phyloP scores from a whole-genome alignment of 2,888 invertebrate genomes.

The Gerosis bhagava region DNA sequence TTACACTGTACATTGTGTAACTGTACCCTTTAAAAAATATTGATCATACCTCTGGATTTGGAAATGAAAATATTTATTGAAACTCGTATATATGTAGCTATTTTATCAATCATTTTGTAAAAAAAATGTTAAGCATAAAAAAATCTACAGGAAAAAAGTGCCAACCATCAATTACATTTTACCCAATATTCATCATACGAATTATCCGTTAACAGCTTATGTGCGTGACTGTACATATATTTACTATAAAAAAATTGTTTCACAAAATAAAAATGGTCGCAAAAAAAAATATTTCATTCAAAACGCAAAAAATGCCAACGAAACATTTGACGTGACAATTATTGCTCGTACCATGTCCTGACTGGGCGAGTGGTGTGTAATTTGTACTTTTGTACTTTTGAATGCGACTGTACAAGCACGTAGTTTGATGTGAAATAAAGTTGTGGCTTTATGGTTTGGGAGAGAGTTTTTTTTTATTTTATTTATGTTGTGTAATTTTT shows the following conservation, averaged over 20 bases:
- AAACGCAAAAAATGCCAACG: not conserved
- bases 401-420: conserved; percentile 10
- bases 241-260: not conserved
- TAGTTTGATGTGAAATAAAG: conserved; percentile 20
- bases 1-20: too few relatives aligned
- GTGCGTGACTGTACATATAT: conserved; percentile 21
- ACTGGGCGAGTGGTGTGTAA: conserved; percentile 21
- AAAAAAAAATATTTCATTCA: conserved; percentile 14
- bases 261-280: conserved; percentile 8
- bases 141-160: not conserved
- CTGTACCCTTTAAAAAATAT: too few relatives aligned
- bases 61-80: too few relatives aligned
- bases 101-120: too few relatives aligned
- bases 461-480: conserved; percentile 3
- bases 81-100: too few relatives aligned
- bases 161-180: not conserved
- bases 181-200: not conserved
- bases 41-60: too few relatives aligned
- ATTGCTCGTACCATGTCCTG: conserved; percentile 20
- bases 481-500: too few relatives aligned
- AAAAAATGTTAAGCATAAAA: not conserved
- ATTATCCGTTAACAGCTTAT: conserved; percentile 7
- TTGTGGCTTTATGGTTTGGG: conserved; percentile 15
- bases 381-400: conserved; percentile 24
- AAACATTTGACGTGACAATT: conserved; percentile 21